A percentile compares a stretch with the other conserved stretches of the same genome.
These are phyloP conservation scores for Anagrus nilaparvatae DNA, from an alignment of 1,140 invertebrate genomes.

Conservation along the genomic window DNA sequence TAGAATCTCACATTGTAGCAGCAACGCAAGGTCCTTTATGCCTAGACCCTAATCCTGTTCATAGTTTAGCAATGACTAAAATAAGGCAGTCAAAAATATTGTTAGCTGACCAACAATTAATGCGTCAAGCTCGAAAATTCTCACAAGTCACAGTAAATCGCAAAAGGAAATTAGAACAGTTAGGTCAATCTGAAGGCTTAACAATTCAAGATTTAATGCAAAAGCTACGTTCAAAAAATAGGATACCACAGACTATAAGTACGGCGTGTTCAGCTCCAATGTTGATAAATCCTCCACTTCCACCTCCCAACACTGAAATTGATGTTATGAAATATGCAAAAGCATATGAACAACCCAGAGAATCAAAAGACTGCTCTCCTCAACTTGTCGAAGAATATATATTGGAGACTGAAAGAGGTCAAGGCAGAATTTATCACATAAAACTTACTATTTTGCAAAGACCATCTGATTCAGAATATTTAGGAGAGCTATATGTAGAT, in stretches of 20 bases:
- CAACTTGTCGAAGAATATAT: constrained; percentile 81
- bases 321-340: constrained; percentile 45
- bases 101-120: constrained; percentile 62
- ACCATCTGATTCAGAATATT: constrained; percentile 75
- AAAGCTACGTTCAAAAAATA: constrained; percentile 30
- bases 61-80: constrained; percentile 61
- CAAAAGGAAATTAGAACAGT: constrained; percentile 77
- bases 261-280: constrained; percentile 38
- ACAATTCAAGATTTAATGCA: constrained; percentile 59
- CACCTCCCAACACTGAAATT: constrained; percentile 33
- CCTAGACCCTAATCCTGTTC: constrained; percentile 72
- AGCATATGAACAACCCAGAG: constrained; percentile 54
- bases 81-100: constrained; percentile 63
- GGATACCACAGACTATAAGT: constrained; percentile 17
- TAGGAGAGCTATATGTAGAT: constrained; percentile 84
- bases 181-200: constrained; percentile 66
- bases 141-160: constrained; percentile 73
- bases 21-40: constrained; percentile 77
- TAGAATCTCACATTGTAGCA: constrained; percentile 75
- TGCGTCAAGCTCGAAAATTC: constrained; percentile 62
- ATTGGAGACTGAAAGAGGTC: constrained; percentile 65
- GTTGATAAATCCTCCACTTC: constrained; percentile 32
- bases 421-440: constrained; percentile 67
- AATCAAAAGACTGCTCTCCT: constrained; percentile 66
- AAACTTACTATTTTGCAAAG: constrained; percentile 77